A percentile compares a stretch with the other conserved stretches of the same genome.
phyloP scores from a whole-genome alignment of 2,888 invertebrate species.

The Erannis defoliaria region DNA sequence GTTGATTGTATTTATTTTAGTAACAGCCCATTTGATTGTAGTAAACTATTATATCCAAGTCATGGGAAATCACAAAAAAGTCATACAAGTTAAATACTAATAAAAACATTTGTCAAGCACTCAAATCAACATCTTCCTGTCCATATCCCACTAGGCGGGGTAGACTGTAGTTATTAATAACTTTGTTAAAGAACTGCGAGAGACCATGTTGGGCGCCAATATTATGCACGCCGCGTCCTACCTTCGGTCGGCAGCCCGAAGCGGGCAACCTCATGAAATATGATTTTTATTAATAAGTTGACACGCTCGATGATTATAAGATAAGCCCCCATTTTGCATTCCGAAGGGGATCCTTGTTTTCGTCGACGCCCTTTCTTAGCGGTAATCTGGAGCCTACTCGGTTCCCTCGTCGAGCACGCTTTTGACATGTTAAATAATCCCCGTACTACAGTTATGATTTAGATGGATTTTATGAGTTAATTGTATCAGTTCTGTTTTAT shows the following conservation, averaged over 20 bases:
- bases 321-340: slow-evolving; percentile 86
- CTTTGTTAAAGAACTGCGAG: background rate
- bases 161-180: too few species aligned
- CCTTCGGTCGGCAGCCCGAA: slow-evolving; percentile 49
- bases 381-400: slow-evolving; percentile 76
- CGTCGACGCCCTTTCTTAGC: slow-evolving; percentile 64
- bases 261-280: slow-evolving; percentile 79
- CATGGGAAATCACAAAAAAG: too few species aligned
- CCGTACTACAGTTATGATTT: slow-evolving; percentile 48
- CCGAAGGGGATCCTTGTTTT: slow-evolving; percentile 79
- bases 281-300: slow-evolving; percentile 87
- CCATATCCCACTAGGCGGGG: too few species aligned
- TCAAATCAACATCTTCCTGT: too few species aligned
- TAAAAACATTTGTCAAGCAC: too few species aligned
- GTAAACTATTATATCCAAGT: too few species aligned
- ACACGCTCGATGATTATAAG: slow-evolving; percentile 87
- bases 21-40: too few species aligned
- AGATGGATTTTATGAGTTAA: slow-evolving; percentile 25
- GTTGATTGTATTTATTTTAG: too few species aligned
- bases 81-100: too few species aligned
- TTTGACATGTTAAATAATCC: slow-evolving; percentile 56
- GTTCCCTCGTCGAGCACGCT: slow-evolving; percentile 46
- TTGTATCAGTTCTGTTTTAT: background rate
- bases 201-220: slow-evolving; percentile 39
- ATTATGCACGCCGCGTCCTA: slow-evolving; percentile 73